Evolutionary conservation across 2,113 vertebrate genomes (phyloP).

Genomic region (Alethe diademata): DNA sequence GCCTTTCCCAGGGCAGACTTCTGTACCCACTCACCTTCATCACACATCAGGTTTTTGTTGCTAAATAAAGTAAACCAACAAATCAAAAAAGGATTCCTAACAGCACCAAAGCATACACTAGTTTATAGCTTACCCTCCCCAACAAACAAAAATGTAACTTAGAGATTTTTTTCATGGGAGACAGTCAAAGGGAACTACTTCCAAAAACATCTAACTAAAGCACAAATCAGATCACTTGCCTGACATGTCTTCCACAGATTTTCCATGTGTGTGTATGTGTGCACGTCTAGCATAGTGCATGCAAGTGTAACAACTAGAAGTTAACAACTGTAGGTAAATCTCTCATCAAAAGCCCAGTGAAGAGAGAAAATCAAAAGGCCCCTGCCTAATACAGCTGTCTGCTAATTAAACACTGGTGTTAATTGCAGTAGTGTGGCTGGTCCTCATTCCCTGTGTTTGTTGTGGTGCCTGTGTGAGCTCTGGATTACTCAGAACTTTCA

Average conservation of each 20-base stretch:
- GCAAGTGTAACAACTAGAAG: not conserved
- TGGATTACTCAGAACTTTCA: conserved; percentile 13
- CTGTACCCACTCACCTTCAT: not conserved
- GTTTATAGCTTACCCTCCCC: not conserved
- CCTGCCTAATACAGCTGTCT: not conserved
- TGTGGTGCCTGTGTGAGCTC: not conserved
- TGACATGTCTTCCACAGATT: not conserved
- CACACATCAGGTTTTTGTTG: not conserved
- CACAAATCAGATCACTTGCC: not conserved
- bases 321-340: not conserved
- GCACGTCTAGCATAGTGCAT: fast-evolving
- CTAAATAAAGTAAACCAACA: not conserved
- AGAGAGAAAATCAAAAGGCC: conserved; percentile 24
- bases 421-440: not conserved
- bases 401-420: conserved; percentile 44
- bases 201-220: conserved; percentile 21
- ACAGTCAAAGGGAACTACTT: not conserved
- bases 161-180: not conserved
- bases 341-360: conserved; percentile 21
- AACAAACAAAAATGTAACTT: not conserved
- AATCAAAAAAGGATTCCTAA: not conserved
- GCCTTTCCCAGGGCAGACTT: not conserved
- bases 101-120: not conserved
- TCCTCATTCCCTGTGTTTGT: not conserved
- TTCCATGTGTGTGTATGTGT: fast-evolving